Evolutionary conservation across 2,797 vertebrate species (phyloP).

Genomic region (Anolis apletophallus): DNA sequence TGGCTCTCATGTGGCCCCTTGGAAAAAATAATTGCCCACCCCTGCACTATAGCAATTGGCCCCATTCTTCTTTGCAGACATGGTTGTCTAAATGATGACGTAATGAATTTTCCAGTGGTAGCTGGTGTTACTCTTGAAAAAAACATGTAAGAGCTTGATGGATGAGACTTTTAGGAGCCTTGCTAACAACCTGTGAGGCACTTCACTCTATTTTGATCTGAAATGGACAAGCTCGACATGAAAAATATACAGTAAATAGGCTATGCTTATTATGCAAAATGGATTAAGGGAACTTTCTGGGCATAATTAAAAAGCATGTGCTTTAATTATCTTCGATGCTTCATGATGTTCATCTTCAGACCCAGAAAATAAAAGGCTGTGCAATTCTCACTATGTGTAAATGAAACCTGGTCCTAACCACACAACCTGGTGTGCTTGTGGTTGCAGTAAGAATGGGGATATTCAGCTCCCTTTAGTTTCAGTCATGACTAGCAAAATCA

Average conservation of each 20-base stretch:
- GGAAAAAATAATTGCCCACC: too few relatives aligned
- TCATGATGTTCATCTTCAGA: constrained; percentile 22
- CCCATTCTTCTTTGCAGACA: constrained; percentile 31
- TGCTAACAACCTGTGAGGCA: constrained; percentile 41
- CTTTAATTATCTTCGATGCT: neutral
- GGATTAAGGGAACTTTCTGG: neutral
- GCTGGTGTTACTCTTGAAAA: constrained; percentile 43
- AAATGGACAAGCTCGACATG: constrained; percentile 49
- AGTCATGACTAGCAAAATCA: neutral
- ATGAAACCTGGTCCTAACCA: constrained; percentile 32
- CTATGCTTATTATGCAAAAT: constrained; percentile 45
- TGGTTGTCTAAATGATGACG: constrained; percentile 48
- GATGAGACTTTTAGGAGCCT: constrained; percentile 58
- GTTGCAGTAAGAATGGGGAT: constrained; percentile 16
- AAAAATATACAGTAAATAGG: constrained; percentile 47
- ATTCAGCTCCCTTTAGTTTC: neutral
- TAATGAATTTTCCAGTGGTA: constrained; percentile 57
- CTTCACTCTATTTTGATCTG: constrained; percentile 55
- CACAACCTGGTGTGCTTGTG: neutral
- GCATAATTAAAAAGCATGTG: constrained; percentile 37
- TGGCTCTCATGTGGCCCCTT: too few relatives aligned
- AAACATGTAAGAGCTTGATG: constrained; percentile 32
- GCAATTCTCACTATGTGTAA: constrained; percentile 40
- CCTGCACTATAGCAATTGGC: constrained; percentile 28
- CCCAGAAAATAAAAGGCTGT: constrained; percentile 36